These are phyloP conservation scores for Clusia tigrina DNA, from an alignment of 2,888 invertebrate genomes.

Conservation along the genomic window DNA sequence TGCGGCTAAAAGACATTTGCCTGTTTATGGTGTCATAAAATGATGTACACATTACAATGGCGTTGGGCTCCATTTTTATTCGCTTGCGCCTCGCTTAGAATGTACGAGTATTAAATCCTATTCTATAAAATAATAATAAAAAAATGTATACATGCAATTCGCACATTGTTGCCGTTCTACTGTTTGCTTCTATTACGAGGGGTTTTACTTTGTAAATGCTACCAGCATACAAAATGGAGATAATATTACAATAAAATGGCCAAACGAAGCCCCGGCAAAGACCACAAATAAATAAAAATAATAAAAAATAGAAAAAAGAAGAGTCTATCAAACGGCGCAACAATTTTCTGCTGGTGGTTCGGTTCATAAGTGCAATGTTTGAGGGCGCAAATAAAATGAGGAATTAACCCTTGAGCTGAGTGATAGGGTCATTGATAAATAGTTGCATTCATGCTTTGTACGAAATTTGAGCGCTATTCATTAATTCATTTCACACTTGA, in stretches of 20 bases:
- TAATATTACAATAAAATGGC: slow-evolving; percentile 15
- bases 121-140: slow-evolving; percentile 23
- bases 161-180: slow-evolving; percentile 14
- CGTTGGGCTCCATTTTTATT: slow-evolving; percentile 20
- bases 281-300: neutral
- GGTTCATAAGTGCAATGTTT: neutral
- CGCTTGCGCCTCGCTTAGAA: slow-evolving; percentile 2
- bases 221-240: slow-evolving; percentile 13
- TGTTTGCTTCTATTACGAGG: neutral
- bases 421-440: neutral
- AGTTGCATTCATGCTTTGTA: no score
- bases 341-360: slow-evolving; percentile 11
- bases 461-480: no score
- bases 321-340: slow-evolving; percentile 11
- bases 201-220: slow-evolving; percentile 6
- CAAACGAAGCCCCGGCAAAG: neutral
- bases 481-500: no score
- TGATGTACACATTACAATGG: slow-evolving; percentile 31
- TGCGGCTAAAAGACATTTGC: slow-evolving; percentile 17
- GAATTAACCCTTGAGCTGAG: slow-evolving; percentile 9
- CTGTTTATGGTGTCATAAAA: slow-evolving; percentile 32
- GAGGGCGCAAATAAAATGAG: slow-evolving; percentile 13
- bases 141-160: slow-evolving; percentile 18
- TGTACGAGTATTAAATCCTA: slow-evolving; percentile 16
- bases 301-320: neutral